Base-by-base conservation (phyloP, 2,113 vertebrate species). In the Numenius arquata region DNA sequence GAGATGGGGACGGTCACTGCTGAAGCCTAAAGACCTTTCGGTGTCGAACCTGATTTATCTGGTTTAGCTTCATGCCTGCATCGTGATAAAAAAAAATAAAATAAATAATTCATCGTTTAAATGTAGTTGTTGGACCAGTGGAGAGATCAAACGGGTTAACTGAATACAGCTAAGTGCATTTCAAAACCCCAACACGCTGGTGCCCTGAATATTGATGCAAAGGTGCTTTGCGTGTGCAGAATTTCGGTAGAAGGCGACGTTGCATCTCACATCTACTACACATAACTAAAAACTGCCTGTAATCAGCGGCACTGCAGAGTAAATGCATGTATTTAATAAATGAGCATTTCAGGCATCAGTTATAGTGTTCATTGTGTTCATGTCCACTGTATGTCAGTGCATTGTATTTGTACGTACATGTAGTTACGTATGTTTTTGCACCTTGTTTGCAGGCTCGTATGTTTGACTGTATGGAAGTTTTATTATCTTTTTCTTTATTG, bases 401-500 rank as follows among this genome's bases (percentile, higher is more conserved):
- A 0, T 32, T 43, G 22, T 15, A 4, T 59, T 50, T 86, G 1
- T 50, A 11, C 2, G 2, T 58, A 14, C 1, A 2, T 40, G 4
- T n/a, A 50, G n/a, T 70, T 86, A 21, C 2, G 4, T 38, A 19
- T 1, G 0, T 6, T 73, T 81, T 88, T 41, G 36, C 8, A 26
- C 20, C 50, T 83, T 36, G 2, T 38, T 89, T 79, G 58, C 38
- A 74, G 68, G 55, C 5, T 62, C 71, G 8, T 30, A 2, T 73
- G 12, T 63, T 81, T n/a, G 50, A 11, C 27, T 47, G 5, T 9
- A 4, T 6, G 8, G 32, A 62, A 36, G 23, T 82, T 77, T 29
- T 56, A 23, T 45, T 79, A 3, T 15, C 36, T 63, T 81, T 68
- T 58, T 38, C 10, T 11, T 68, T 41, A 47, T 8, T 26, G 29